phyloP scores from a whole-genome alignment of 2,797 vertebrate genomes.

The Cirrhinus molitorella region DNA sequence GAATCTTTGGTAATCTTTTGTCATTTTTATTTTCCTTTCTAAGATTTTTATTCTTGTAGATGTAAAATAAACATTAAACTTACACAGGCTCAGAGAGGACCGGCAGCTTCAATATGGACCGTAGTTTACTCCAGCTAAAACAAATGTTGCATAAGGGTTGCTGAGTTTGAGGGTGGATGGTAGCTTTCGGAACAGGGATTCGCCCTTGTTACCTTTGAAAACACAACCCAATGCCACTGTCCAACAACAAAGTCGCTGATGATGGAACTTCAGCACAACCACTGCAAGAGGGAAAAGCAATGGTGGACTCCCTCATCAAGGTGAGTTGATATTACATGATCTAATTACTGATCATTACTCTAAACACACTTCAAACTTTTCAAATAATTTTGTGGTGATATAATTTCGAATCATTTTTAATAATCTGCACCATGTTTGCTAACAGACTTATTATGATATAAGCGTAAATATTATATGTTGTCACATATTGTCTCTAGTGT shows the following conservation, averaged over 20 bases:
- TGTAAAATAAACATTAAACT: slow-evolving; percentile 37
- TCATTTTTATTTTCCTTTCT: slow-evolving; percentile 12
- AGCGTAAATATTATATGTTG: not conserved
- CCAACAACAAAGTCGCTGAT: slow-evolving; percentile 81
- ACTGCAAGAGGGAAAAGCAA: slow-evolving; percentile 73
- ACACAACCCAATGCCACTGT: slow-evolving; percentile 76
- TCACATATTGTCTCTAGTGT: not conserved
- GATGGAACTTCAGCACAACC: slow-evolving; percentile 70
- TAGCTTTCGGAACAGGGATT: slow-evolving; percentile 54
- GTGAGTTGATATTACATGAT: slow-evolving; percentile 66
- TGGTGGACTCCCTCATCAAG: slow-evolving; percentile 82
- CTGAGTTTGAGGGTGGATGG: slow-evolving; percentile 62
- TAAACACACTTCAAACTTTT: not conserved
- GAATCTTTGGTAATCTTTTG: not conserved
- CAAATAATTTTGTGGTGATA: not conserved
- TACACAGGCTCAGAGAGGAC: slow-evolving; percentile 40
- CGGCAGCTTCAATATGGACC: slow-evolving; percentile 46
- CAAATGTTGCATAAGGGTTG: slow-evolving; percentile 57
- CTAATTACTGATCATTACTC: not conserved
- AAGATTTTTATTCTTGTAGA: not conserved
- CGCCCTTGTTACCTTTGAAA: slow-evolving; percentile 28
- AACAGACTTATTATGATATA: too few species aligned
- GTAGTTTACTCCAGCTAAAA: slow-evolving; percentile 52
- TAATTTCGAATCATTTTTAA: not conserved
- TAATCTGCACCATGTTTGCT: not conserved